Base-by-base conservation (phyloP, 2,888 invertebrate species). In the Drosophila mettleri region DNA sequence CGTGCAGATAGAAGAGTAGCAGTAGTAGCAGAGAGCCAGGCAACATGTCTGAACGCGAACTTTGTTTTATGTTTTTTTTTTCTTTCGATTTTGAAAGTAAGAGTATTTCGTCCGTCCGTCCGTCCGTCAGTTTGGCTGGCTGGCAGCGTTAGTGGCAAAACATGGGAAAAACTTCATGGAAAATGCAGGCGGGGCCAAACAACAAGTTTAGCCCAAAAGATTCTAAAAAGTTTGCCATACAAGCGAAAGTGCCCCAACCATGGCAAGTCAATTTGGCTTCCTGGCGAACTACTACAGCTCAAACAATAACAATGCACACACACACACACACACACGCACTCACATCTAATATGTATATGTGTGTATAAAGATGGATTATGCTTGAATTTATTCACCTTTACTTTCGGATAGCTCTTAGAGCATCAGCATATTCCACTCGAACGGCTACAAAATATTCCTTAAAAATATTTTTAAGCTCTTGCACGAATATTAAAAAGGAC, bases 221-320 rank as follows among this genome's bases (percentile, higher is more conserved):
- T 86, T 86, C 71, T 36, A 62, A 78, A 81, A 81, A 80, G 51
- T 81, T 81, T 86, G 59, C 48, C 58, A 84, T 67, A 78, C 63
- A 71, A 80, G 74, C 59, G 78, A 81, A 83, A 83, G 86, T 71
- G 69, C 61, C 69, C 61, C 69, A 78, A 68, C 55, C 41, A 48
- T 46, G 51, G 43, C 34, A 70, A 71, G 65, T 74, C 74, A 70
- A 75, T 75, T 75, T 58, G 43, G 38, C 33, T 69, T 66, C 76
- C 61, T 55, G 63, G 58, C 39, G 52, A 55, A 54, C 43, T 24
- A 43, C 43, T 43, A 43, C 31, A 31, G 54, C 16, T 14, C 36
- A 20, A 75, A 54, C 49, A 70, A 75, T 57, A 64, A 55, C 49
- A 49, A 58, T 54, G 6, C 12, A 39, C 24, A 27, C 36, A 27